Evolutionary conservation across 2,888 invertebrate genomes (phyloP).

Genomic region (Neoascia interrupta): DNA sequence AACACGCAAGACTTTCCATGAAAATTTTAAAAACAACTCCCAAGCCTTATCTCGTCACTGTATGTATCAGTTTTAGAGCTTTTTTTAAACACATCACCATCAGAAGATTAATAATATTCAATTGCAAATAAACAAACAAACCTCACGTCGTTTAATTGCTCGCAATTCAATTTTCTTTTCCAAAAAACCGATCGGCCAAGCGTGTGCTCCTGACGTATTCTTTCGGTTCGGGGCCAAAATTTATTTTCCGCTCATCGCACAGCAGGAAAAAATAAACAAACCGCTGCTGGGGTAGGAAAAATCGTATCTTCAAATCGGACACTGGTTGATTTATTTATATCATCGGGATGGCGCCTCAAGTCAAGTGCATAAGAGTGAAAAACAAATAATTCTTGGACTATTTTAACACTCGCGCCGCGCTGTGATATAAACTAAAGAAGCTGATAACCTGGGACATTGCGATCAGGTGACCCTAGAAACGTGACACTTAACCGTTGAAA

Average conservation of each 20-base stretch:
- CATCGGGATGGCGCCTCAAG: slow-evolving; percentile 41
- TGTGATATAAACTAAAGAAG: too few species aligned
- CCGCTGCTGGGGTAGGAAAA: slow-evolving; percentile 9
- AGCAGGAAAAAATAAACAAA: slow-evolving; percentile 54
- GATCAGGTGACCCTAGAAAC: too few species aligned
- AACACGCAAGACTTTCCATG: too few species aligned
- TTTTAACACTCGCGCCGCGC: too few species aligned
- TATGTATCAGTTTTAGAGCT: too few species aligned
- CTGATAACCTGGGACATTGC: too few species aligned
- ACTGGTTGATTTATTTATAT: slow-evolving; percentile 48
- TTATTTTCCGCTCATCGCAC: slow-evolving; percentile 49
- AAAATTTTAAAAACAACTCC: too few species aligned
- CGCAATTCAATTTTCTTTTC: slow-evolving; percentile 35
- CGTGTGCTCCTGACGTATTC: slow-evolving; percentile 53
- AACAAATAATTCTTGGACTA: too few species aligned
- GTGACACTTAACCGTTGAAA: too few species aligned
- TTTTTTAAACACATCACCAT: too few species aligned
- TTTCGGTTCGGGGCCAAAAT: slow-evolving; percentile 49
- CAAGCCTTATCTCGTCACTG: too few species aligned
- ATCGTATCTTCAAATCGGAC: slow-evolving; percentile 27
- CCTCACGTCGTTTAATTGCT: slow-evolving; percentile 56
- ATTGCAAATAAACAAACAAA: slow-evolving; percentile 55
- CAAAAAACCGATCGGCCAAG: slow-evolving; percentile 36
- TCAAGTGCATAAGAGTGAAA: slow-evolving; percentile 51
- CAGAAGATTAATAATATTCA: slow-evolving; percentile 55